A percentile compares a stretch with the other conserved stretches of the same genome.
These are phyloP conservation scores for Cyclopterus lumpus DNA, from an alignment of 2,797 vertebrate genomes.

Conservation along the genomic window DNA sequence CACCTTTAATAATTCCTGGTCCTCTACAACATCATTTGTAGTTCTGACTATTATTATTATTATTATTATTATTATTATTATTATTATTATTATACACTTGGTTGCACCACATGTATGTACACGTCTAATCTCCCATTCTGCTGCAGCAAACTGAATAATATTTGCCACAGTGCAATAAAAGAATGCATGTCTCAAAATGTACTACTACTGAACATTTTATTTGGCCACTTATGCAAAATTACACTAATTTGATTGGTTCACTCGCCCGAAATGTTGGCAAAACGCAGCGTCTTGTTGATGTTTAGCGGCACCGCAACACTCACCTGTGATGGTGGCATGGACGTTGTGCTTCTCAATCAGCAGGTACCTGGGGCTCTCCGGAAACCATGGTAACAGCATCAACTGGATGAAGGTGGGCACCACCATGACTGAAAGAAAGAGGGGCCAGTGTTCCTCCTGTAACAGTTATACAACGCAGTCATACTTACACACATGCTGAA, in stretches of 20 bases:
- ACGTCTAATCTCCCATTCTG: too few species aligned
- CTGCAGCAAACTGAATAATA: too few species aligned
- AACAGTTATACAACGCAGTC: slow-evolving; percentile 32
- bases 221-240: background rate
- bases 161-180: background rate
- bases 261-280: background rate
- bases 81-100: too few species aligned
- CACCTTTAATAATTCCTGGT: background rate
- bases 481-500: background rate
- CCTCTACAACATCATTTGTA: background rate
- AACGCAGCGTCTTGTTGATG: background rate
- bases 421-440: slow-evolving; percentile 87
- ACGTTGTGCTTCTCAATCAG: slow-evolving; percentile 90
- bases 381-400: slow-evolving; percentile 91
- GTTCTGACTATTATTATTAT: background rate
- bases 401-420: slow-evolving; percentile 89
- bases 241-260: background rate
- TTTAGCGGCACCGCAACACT: slow-evolving; percentile 39
- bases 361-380: slow-evolving; percentile 92
- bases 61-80: too few species aligned
- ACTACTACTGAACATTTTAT: background rate
- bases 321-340: slow-evolving; percentile 88
- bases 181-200: background rate
- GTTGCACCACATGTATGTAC: too few species aligned
- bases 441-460: slow-evolving; percentile 92